Conservation (phyloP, 2,113 vertebrate species). For the Mola mola region DNA sequence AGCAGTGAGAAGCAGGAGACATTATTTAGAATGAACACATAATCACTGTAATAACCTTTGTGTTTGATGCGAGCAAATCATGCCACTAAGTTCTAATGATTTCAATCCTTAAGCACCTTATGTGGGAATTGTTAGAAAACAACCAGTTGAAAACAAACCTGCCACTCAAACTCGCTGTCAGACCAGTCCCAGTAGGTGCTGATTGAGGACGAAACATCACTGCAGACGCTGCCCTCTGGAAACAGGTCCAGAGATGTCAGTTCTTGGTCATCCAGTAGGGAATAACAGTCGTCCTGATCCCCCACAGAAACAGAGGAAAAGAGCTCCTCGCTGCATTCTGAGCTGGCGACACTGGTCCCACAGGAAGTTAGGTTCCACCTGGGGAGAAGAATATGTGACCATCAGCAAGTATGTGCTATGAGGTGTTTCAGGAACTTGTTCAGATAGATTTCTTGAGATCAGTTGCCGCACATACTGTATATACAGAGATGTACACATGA, state of each 20-base stretch:
- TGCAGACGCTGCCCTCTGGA: conserved; percentile 97
- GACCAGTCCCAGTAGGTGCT: conserved; percentile 99
- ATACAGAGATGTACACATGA: no score
- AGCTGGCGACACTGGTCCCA: conserved; percentile 97
- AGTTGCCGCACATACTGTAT: no score
- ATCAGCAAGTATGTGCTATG: neutral
- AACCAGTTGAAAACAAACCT: conserved; percentile 85
- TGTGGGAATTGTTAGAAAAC: no score
- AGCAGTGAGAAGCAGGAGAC: neutral
- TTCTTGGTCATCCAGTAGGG: conserved; percentile 95
- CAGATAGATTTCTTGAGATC: neutral
- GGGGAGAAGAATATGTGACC: conserved; percentile 13
- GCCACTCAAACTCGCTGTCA: conserved; percentile 99
- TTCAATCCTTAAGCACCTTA: neutral
- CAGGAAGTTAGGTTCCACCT: conserved; percentile 98
- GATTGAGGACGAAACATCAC: conserved; percentile 98
- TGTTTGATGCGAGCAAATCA: neutral
- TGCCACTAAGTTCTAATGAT: neutral
- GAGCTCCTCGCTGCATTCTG: conserved; percentile 97
- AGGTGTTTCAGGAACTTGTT: neutral
- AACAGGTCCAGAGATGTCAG: conserved; percentile 96
- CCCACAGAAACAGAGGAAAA: conserved; percentile 97
- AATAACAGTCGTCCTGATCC: conserved; percentile 97
- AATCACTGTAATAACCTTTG: neutral
- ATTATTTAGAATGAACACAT: neutral